Base-by-base conservation (phyloP, 2,113 vertebrate species). In the Aphyosemion australe region DNA sequence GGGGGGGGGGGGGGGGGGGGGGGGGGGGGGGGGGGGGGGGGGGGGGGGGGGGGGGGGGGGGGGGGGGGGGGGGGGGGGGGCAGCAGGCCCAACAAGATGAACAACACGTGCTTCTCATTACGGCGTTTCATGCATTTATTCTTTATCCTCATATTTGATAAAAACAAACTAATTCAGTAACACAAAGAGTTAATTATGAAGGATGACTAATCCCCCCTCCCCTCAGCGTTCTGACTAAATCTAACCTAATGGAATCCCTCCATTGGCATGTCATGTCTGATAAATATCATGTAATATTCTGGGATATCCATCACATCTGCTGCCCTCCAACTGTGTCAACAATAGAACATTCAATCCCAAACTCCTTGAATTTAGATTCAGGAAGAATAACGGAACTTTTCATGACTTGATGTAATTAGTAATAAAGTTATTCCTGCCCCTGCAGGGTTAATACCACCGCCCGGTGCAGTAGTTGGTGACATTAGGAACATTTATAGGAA, bases 101-200 rank as follows among this genome's bases (percentile, higher is more conserved):
- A 76, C 46, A 46, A 84, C 90, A 92, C 87, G 91, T 92, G 92
- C 87, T 90, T 93, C 81, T 85, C 48, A 72, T 93, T 91, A 90
- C 78, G 62, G 43, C 71, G 48, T 57, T 84, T 69, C 75, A 61
- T 69, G 76, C 67, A 57, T 78, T 74, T 72, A 49, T 78, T 72
- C 51, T 52, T 76, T 71, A 37, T 63, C 60, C 63, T 72, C 61
- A 66, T 56, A 34, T 10, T 57, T 13, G 51, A 32, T 26, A 0
- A 10, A 59, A 58, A 65, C 7, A 43, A 26, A 10, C 20, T 39
- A 37, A 46, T 72, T 9, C 52, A 1, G 32, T 14, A 34, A 13
- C 37, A 15, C 14, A 16, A 12, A 14, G 15, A 58, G 60, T 54
- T 50, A 21, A 34, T 50, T 31, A n/a, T 16, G 15, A 34, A 16